Evolutionary conservation across 2,113 vertebrate species (phyloP).

Genomic region (Natator depressus): DNA sequence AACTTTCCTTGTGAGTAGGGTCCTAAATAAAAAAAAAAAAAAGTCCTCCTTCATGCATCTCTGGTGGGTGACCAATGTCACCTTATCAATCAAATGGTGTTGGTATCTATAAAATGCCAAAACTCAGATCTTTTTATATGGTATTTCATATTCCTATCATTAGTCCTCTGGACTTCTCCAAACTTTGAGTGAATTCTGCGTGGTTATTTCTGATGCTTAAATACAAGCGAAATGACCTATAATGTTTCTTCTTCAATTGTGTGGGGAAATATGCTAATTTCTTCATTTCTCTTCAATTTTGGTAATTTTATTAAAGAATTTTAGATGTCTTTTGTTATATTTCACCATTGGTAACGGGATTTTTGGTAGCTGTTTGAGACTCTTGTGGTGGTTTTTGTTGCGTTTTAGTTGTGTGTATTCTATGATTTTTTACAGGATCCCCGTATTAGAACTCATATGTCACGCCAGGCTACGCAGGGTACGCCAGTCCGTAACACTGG

Average conservation of each 20-base stretch:
- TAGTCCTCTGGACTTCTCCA: background rate
- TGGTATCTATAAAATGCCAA: background rate
- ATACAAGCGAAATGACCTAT: background rate
- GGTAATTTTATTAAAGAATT: background rate
- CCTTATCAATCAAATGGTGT: background rate
- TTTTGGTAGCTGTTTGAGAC: background rate
- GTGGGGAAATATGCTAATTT: background rate
- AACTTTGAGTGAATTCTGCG: accelerated
- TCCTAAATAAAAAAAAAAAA: background rate
- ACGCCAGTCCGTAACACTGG: constrained; percentile 93
- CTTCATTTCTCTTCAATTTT: background rate
- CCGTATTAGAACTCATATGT: constrained; percentile 86
- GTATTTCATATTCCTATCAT: accelerated
- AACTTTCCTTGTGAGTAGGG: background rate
- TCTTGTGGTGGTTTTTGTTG: background rate
- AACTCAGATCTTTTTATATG: background rate
- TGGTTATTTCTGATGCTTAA: background rate
- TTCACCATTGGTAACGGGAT: background rate
- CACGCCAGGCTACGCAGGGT: constrained; percentile 92
- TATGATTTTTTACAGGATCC: constrained; percentile 77
- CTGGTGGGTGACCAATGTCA: background rate
- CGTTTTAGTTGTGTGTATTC: background rate
- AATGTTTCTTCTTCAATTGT: background rate
- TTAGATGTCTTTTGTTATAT: background rate
- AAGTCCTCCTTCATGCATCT: background rate